phyloP scores from a whole-genome alignment of 2,113 vertebrate species.

The Lampris megalopsis region DNA sequence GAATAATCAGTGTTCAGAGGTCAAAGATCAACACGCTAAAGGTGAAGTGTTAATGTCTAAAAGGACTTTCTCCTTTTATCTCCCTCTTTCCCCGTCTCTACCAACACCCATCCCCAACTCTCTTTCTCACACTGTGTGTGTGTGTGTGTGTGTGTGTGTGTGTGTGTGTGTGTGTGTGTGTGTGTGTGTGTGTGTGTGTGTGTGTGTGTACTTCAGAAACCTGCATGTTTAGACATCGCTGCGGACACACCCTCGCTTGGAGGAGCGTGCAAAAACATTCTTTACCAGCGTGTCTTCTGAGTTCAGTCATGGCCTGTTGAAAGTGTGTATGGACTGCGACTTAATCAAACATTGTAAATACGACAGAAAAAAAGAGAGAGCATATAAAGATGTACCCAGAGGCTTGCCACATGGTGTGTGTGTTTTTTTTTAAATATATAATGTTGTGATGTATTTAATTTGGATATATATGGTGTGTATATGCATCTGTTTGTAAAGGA shows the following conservation, averaged over 20 bases:
- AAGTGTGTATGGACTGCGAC: conserved; percentile 17
- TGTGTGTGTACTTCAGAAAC: conserved; percentile 51
- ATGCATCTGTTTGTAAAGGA: conserved; percentile 2
- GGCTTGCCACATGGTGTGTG: not conserved
- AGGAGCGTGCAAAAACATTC: not conserved
- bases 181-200: conserved; percentile 22
- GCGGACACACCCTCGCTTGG: conserved; percentile 50
- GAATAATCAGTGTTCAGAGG: too few species aligned
- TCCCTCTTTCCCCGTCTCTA: too few species aligned
- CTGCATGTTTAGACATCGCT: conserved; percentile 54
- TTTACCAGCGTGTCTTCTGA: not conserved
- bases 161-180: not conserved
- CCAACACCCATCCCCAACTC: too few species aligned
- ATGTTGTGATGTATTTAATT: conserved; percentile 45
- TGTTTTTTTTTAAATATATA: not conserved
- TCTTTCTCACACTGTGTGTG: not conserved
- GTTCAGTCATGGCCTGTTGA: conserved; percentile 6
- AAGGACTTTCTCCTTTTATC: too few species aligned
- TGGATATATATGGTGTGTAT: conserved; percentile 38
- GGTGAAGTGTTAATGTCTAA: too few species aligned
- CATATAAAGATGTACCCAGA: conserved; percentile 21
- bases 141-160: not conserved
- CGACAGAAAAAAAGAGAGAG: conserved; percentile 8
- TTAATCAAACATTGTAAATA: conserved; percentile 31
- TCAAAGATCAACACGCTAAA: too few species aligned